Evolutionary conservation across 2,113 vertebrate species (phyloP).

Genomic region (Triplophysa siluroides): DNA sequence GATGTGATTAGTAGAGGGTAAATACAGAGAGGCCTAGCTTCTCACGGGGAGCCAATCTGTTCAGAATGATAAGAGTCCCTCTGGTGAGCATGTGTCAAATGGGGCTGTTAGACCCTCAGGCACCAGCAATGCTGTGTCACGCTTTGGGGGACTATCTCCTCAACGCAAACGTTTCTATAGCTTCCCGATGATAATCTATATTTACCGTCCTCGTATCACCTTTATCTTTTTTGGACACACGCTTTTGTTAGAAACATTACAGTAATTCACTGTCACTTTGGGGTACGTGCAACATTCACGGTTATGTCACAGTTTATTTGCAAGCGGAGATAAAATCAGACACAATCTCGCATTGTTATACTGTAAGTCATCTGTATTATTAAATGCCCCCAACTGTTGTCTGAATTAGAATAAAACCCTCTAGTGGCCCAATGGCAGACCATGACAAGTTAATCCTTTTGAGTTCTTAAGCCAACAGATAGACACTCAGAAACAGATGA

Average conservation of each 20-base stretch:
- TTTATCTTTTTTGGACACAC: not conserved
- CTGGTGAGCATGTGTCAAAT: not conserved
- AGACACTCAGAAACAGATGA: not conserved
- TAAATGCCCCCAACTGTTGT: not conserved
- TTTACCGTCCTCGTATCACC: not conserved
- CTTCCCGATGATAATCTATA: not conserved
- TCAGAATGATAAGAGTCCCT: constrained; percentile 42
- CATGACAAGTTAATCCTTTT: not conserved
- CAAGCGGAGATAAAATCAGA: too few species aligned
- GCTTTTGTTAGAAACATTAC: not conserved
- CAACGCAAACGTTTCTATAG: not conserved
- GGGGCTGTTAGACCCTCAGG: not conserved
- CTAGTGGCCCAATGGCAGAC: not conserved
- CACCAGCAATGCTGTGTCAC: not conserved
- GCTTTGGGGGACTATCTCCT: not conserved
- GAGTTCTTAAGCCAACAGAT: constrained; percentile 11
- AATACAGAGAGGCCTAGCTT: constrained; percentile 17
- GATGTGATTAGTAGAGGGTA: constrained; percentile 2
- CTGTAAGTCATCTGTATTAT: too few species aligned
- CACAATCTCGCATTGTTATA: too few species aligned
- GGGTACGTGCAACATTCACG: too few species aligned
- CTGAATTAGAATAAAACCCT: not conserved
- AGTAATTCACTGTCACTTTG: too few species aligned
- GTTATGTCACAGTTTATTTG: too few species aligned
- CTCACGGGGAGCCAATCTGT: constrained; percentile 43